phyloP scores from a whole-genome alignment of 2,888 invertebrate genomes.

The Eupithecia inturbata region DNA sequence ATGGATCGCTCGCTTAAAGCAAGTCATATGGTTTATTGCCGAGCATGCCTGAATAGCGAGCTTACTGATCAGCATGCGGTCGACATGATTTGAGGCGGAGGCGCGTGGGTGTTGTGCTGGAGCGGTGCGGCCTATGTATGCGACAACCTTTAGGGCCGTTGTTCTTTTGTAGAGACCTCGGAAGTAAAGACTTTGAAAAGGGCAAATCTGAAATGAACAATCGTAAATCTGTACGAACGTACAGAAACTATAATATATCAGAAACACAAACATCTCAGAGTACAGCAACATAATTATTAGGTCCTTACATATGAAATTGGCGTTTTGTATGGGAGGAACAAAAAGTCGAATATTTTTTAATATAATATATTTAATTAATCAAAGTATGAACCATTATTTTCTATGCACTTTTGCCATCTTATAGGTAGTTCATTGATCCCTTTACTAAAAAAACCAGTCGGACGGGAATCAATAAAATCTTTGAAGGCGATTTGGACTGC shows the following conservation, averaged over 20 bases:
- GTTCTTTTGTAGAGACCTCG: neutral
- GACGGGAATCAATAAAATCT: too few relatives aligned
- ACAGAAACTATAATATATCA: neutral
- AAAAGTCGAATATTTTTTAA: too few relatives aligned
- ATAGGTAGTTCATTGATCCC: too few relatives aligned
- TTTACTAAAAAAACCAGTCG: too few relatives aligned
- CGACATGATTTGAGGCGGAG: neutral
- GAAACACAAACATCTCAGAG: neutral
- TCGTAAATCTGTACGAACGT: neutral
- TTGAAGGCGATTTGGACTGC: too few relatives aligned
- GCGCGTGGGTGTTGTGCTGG: neutral
- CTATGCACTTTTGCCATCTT: too few relatives aligned
- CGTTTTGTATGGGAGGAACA: too few relatives aligned
- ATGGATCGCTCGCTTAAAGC: neutral
- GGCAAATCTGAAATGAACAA: neutral
- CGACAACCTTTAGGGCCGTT: neutral
- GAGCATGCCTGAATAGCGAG: neutral
- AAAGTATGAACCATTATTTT: too few relatives aligned
- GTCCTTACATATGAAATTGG: too few relatives aligned
- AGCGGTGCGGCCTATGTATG: neutral
- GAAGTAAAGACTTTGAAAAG: neutral
- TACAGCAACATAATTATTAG: neutral
- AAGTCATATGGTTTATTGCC: neutral
- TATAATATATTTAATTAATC: too few relatives aligned
- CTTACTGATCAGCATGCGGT: neutral